Evolutionary conservation across 2,888 invertebrate genomes (phyloP).

Genomic region (Agelastica alni): DNA sequence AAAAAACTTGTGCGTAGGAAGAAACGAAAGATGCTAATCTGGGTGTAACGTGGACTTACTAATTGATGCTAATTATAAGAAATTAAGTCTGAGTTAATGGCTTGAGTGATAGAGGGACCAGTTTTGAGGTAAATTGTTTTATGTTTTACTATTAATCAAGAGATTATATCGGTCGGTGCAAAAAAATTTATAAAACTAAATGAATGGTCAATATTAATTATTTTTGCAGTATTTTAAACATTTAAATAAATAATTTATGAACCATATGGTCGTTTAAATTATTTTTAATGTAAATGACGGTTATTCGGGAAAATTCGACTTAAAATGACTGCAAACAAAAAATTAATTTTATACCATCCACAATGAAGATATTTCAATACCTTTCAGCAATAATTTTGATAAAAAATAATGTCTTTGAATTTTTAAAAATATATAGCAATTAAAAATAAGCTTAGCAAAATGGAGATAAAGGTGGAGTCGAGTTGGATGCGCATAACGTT

Average conservation of each 20-base stretch:
- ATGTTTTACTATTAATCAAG: constrained; percentile 11
- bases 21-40: constrained; percentile 30
- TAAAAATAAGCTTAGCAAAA: too few relatives aligned
- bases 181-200: constrained; percentile 1
- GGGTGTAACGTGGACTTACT: constrained; percentile 29
- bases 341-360: too few relatives aligned
- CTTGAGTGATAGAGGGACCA: constrained; percentile 27
- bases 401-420: too few relatives aligned
- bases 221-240: neutral
- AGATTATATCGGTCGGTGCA: neutral
- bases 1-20: constrained; percentile 20
- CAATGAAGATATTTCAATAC: too few relatives aligned
- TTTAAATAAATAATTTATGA: constrained; percentile 2
- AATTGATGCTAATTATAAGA: constrained; percentile 31
- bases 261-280: neutral
- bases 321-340: too few relatives aligned
- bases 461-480: too few relatives aligned
- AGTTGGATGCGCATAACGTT: too few relatives aligned
- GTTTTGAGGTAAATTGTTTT: constrained; percentile 21
- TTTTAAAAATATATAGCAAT: too few relatives aligned
- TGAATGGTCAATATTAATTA: constrained; percentile 3
- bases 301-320: neutral
- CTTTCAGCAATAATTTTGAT: too few relatives aligned
- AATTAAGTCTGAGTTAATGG: constrained; percentile 33
- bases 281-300: neutral